These are phyloP conservation scores for Nansenia antarctica DNA, from an alignment of 2,113 vertebrate species.

Conservation along the genomic window DNA sequence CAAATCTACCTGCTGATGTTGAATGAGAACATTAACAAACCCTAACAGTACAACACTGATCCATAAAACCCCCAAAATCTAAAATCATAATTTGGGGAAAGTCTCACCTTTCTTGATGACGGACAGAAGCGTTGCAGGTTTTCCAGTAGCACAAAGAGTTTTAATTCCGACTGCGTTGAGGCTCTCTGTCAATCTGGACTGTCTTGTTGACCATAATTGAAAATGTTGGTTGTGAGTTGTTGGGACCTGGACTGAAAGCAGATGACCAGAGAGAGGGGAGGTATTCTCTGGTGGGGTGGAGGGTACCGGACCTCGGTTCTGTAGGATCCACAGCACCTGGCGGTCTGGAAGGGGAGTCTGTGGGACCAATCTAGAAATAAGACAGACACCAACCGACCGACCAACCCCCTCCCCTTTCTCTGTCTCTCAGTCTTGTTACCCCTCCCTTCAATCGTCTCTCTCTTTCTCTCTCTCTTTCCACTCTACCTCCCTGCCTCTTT, in stretches of 20 bases:
- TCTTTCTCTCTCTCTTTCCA: not conserved
- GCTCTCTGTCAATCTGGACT: conserved; percentile 36
- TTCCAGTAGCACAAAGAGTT: not conserved
- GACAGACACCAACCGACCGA: not conserved
- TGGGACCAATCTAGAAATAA: conserved; percentile 10
- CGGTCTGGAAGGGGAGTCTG: conserved; percentile 27
- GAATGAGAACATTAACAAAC: not conserved
- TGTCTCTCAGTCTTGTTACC: not conserved
- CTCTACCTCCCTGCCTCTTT: not conserved
- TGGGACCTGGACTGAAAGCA: not conserved
- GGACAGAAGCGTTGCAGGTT: conserved; percentile 7
- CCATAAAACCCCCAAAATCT: not conserved
- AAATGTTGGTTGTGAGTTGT: not conserved
- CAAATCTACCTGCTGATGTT: not conserved
- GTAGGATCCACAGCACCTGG: conserved; percentile 21
- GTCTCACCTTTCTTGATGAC: conserved; percentile 56
- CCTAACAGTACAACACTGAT: too few relatives aligned
- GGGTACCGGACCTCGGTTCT: not conserved
- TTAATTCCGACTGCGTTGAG: conserved; percentile 55
- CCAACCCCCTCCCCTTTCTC: not conserved
- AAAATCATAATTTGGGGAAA: not conserved
- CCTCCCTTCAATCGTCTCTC: not conserved
- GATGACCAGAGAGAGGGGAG: not conserved
- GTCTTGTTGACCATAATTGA: conserved; percentile 46
- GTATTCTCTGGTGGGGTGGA: conserved; percentile 9